Conservation (phyloP, 2,113 vertebrate species). For the Dendropsophus ebraccatus region DNA sequence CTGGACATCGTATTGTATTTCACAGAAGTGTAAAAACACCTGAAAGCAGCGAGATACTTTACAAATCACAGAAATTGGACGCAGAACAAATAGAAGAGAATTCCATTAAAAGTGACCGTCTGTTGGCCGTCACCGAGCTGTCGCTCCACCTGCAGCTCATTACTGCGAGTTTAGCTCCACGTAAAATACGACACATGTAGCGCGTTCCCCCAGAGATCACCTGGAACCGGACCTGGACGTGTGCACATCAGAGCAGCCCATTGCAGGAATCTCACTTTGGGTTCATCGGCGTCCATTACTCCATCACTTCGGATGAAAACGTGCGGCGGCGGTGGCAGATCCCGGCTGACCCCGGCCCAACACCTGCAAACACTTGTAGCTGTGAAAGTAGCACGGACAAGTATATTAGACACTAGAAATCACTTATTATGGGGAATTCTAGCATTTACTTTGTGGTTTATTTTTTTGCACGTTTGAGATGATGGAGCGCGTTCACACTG, state of each 20-base stretch:
- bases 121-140: neutral
- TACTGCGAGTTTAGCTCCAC: constrained; percentile 27
- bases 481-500: too few species aligned
- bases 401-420: neutral
- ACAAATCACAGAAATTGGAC: constrained; percentile 52
- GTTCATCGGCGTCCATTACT: constrained; percentile 46
- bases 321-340: neutral
- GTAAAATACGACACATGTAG: constrained; percentile 41
- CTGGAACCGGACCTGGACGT: too few species aligned
- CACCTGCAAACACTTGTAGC: constrained; percentile 33
- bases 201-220: constrained; percentile 5
- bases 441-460: too few species aligned
- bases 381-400: neutral
- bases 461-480: too few species aligned
- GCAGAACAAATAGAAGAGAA: constrained; percentile 19
- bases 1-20: constrained; percentile 23
- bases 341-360: neutral
- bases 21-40: constrained; percentile 32
- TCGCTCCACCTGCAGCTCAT: constrained; percentile 47
- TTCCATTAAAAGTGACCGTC: constrained; percentile 11
- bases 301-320: neutral
- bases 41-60: constrained; percentile 45
- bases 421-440: too few species aligned
- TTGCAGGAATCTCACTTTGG: constrained; percentile 26
- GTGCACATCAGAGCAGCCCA: neutral